Conservation (phyloP, 2,888 invertebrate species). For the Eulithis testata region DNA sequence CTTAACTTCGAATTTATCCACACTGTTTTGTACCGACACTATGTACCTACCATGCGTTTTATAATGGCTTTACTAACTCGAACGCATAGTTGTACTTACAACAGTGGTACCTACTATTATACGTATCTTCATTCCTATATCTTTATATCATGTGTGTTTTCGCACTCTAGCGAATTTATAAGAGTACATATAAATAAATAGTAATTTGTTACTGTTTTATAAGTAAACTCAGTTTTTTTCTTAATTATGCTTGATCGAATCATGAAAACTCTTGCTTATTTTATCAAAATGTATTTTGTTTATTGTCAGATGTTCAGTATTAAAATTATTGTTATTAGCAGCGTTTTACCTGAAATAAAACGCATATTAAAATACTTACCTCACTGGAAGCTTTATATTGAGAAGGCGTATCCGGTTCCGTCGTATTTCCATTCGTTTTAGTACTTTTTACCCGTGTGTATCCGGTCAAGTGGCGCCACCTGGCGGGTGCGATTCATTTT, state of each 20-base stretch:
- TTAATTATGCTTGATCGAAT: slow-evolving; percentile 4
- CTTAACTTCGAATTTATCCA: slow-evolving; percentile 11
- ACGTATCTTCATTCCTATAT: slow-evolving; percentile 3
- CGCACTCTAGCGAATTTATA: slow-evolving; percentile 26
- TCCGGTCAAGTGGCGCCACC: too few species aligned
- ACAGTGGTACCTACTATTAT: neutral
- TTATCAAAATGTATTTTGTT: neutral
- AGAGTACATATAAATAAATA: neutral
- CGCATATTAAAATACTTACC: too few species aligned
- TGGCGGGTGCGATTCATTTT: too few species aligned
- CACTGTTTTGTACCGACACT: neutral
- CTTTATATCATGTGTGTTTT: slow-evolving; percentile 15
- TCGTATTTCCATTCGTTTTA: too few species aligned
- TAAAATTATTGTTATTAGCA: neutral
- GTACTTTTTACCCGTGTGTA: too few species aligned
- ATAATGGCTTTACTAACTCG: too few species aligned
- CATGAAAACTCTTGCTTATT: neutral
- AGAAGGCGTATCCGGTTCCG: too few species aligned
- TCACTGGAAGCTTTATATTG: too few species aligned
- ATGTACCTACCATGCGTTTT: too few species aligned
- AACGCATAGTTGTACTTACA: neutral
- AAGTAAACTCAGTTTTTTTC: neutral
- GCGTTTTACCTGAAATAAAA: too few species aligned
- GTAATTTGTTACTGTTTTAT: neutral
- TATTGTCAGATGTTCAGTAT: neutral